Evolutionary conservation across 1,140 invertebrate genomes (phyloP).

Genomic region (Melitaea cinxia): DNA sequence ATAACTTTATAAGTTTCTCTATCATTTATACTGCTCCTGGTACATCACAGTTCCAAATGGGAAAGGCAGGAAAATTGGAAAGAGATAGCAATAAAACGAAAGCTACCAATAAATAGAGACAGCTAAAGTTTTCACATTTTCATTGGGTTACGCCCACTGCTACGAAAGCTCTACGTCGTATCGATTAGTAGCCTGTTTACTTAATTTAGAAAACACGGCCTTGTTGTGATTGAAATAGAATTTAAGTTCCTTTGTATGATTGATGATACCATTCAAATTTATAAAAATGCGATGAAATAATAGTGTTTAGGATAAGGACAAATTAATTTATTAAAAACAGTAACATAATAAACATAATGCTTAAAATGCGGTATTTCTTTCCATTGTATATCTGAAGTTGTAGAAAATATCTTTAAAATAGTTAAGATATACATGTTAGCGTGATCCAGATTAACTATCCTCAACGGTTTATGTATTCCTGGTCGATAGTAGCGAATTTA

Average conservation of each 20-base stretch:
- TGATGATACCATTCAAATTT: background rate
- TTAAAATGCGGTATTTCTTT: no score
- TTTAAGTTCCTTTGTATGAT: background rate
- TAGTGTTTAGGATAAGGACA: background rate
- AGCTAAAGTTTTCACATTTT: conserved; percentile 27
- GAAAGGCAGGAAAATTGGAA: conserved; percentile 23
- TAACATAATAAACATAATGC: background rate
- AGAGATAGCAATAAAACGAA: conserved; percentile 21
- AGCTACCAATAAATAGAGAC: background rate
- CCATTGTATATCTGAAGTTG: no score
- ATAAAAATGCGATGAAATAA: no score
- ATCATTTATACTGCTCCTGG: conserved; percentile 16
- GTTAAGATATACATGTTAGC: background rate
- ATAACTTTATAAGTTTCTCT: conserved; percentile 3
- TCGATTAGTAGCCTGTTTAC: conserved; percentile 41
- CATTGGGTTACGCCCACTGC: conserved; percentile 41
- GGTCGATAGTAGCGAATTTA: conserved; percentile 70
- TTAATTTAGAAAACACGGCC: background rate
- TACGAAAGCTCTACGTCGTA: conserved; percentile 50
- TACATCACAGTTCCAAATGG: background rate
- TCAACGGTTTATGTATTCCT: conserved; percentile 54
- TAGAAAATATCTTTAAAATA: no score
- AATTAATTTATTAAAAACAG: background rate
- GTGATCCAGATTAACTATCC: conserved; percentile 52
- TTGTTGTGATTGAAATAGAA: background rate